Percentiles rank a stretch among this genome's conserved stretches.
Conservation (phyloP, 1,140 invertebrate genomes). For the Laodelphax striatellus region DNA sequence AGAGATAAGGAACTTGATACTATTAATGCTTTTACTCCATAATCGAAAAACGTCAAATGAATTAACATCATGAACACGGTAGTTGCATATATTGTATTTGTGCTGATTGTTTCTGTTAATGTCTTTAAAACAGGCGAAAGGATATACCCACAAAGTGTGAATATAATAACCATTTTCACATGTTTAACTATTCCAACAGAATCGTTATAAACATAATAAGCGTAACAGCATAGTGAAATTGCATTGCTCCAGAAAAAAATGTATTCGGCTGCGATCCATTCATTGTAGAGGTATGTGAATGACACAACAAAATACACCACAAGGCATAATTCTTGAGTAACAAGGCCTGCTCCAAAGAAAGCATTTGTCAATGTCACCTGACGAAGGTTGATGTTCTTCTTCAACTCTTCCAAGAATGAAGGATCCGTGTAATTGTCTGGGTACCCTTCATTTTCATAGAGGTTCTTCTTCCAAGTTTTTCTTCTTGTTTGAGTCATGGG, state of each 20-base stretch:
- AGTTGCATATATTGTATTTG: slow-evolving; percentile 91
- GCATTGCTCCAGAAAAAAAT: slow-evolving; percentile 43
- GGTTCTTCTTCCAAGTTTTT: slow-evolving; percentile 69
- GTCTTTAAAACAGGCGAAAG: slow-evolving; percentile 88
- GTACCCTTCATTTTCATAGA: slow-evolving; percentile 76
- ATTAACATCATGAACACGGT: slow-evolving; percentile 75
- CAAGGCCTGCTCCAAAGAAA: slow-evolving; percentile 54
- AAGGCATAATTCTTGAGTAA: slow-evolving; percentile 62
- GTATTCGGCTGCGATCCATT: slow-evolving; percentile 45
- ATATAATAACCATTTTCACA: slow-evolving; percentile 59
- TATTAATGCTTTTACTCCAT: slow-evolving; percentile 68
- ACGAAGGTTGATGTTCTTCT: slow-evolving; percentile 69
- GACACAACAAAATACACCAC: slow-evolving; percentile 63
- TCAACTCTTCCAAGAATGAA: slow-evolving; percentile 71
- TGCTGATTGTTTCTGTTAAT: slow-evolving; percentile 88
- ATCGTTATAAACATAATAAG: slow-evolving; percentile 36
- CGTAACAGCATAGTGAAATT: slow-evolving; percentile 43
- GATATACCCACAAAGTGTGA: slow-evolving; percentile 70
- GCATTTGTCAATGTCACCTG: slow-evolving; percentile 54
- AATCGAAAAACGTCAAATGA: slow-evolving; percentile 87
- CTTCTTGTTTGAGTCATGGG: slow-evolving; percentile 17
- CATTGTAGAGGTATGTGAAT: slow-evolving; percentile 60
- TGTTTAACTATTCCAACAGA: slow-evolving; percentile 33
- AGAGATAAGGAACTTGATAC: slow-evolving; percentile 73
- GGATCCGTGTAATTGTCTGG: slow-evolving; percentile 88